Percentiles rank a stretch among this genome's conserved stretches.
Evolutionary conservation across 2,888 invertebrate species (phyloP).

Genomic region (Dorcus parallelipipedus): DNA sequence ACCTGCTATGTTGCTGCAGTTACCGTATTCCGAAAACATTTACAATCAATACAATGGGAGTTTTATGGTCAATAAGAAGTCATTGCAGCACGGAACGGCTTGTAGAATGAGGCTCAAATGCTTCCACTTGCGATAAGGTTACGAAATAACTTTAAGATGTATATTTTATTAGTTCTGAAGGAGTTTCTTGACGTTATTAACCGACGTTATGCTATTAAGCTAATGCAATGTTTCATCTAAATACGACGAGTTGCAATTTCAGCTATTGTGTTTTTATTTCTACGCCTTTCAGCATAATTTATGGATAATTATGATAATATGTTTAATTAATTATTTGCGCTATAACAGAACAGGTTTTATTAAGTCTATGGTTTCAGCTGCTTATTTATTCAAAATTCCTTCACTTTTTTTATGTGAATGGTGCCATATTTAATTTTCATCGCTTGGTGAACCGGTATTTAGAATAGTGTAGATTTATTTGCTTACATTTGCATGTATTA

Average conservation of each 20-base stretch:
- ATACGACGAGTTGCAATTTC: background rate
- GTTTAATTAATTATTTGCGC: no score
- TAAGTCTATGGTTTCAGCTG: no score
- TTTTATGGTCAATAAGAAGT: conserved; percentile 50
- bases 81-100: conserved; percentile 45
- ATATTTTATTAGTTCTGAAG: conserved; percentile 20
- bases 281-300: background rate
- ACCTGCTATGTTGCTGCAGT: conserved; percentile 29
- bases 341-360: no score
- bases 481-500: no score
- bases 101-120: conserved; percentile 47
- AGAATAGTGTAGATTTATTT: no score
- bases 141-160: conserved; percentile 27
- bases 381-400: no score
- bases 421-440: no score
- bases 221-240: background rate
- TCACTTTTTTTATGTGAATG: no score
- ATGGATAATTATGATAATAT: background rate
- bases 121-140: conserved; percentile 39
- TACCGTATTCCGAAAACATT: conserved; percentile 37
- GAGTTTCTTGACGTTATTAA: conserved; percentile 21
- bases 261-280: background rate
- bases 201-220: background rate
- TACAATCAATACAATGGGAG: conserved; percentile 51
- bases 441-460: no score